phyloP scores from a whole-genome alignment of 2,113 vertebrate species.

The Sinocyclocheilus anophthalmus region DNA sequence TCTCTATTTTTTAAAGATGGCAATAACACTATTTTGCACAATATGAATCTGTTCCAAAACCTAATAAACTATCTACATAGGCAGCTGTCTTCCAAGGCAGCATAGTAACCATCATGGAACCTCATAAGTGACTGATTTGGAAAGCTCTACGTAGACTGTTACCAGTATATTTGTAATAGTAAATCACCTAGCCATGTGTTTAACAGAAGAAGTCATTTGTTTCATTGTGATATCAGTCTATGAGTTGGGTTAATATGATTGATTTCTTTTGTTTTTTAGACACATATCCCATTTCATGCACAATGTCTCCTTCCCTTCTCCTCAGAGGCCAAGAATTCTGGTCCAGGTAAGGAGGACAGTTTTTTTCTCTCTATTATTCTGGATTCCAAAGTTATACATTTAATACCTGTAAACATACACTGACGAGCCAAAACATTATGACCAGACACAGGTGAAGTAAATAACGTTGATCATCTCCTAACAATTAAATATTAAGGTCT shows the following conservation, averaged over 20 bases:
- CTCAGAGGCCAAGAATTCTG: conserved; percentile 95
- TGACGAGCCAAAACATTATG: neutral
- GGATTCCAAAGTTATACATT: neutral
- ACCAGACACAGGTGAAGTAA: neutral
- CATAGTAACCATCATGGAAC: neutral
- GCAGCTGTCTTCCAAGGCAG: neutral
- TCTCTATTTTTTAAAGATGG: neutral
- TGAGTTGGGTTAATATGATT: neutral
- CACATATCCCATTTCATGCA: conserved; percentile 99
- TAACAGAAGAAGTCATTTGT: neutral
- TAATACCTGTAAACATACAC: neutral
- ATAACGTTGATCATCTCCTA: neutral
- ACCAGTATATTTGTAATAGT: neutral
- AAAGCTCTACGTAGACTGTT: neutral
- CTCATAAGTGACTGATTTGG: neutral
- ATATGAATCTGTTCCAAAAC: neutral
- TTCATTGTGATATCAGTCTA: conserved; percentile 1
- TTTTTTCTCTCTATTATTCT: neutral
- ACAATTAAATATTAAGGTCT: too few relatives aligned
- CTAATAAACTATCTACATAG: neutral
- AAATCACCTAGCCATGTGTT: neutral
- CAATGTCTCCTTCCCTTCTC: conserved; percentile 94
- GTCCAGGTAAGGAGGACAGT: conserved; percentile 84
- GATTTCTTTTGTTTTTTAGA: conserved; percentile 65
- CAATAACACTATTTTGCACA: neutral